Percentiles rank a stretch among this genome's conserved stretches.
Conservation (phyloP, 2,797 vertebrate species). For the Sandelia bainsii region DNA sequence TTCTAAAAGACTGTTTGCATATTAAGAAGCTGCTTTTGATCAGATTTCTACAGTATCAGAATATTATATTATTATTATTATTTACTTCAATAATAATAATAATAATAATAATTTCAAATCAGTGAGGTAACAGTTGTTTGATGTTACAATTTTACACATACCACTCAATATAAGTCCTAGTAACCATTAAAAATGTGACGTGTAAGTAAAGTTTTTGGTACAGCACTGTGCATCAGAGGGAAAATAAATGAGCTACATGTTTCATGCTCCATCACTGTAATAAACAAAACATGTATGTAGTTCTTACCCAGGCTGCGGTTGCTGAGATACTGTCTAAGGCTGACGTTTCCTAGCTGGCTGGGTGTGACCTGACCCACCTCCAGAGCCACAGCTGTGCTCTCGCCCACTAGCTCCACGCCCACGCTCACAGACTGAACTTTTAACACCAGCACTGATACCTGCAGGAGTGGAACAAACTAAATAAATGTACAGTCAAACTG, state of each 20-base stretch:
- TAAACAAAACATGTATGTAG: neutral
- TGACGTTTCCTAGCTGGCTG: conserved; percentile 93
- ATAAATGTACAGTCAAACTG: too few relatives aligned
- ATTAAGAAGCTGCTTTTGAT: too few relatives aligned
- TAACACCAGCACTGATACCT: conserved; percentile 97
- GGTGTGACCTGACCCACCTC: conserved; percentile 91
- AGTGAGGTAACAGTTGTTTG: neutral
- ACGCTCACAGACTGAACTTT: conserved; percentile 92
- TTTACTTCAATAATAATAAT: too few relatives aligned
- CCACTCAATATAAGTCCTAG: neutral
- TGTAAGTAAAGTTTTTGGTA: neutral
- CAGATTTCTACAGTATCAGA: too few relatives aligned
- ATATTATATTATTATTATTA: too few relatives aligned
- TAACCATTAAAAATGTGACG: neutral
- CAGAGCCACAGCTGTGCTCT: conserved; percentile 90
- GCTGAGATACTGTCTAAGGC: conserved; percentile 93
- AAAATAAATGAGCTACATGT: neutral
- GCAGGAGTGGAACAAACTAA: neutral
- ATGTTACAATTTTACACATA: neutral
- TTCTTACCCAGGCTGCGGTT: conserved; percentile 93
- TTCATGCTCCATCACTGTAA: neutral
- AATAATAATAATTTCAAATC: too few relatives aligned
- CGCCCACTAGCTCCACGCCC: conserved; percentile 91
- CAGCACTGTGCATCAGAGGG: neutral
- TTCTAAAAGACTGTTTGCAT: too few relatives aligned